Percentiles rank a stretch among this genome's conserved stretches.
Evolutionary conservation across 2,797 vertebrate genomes (phyloP).

Genomic region (Enteromius paludinosus): DNA sequence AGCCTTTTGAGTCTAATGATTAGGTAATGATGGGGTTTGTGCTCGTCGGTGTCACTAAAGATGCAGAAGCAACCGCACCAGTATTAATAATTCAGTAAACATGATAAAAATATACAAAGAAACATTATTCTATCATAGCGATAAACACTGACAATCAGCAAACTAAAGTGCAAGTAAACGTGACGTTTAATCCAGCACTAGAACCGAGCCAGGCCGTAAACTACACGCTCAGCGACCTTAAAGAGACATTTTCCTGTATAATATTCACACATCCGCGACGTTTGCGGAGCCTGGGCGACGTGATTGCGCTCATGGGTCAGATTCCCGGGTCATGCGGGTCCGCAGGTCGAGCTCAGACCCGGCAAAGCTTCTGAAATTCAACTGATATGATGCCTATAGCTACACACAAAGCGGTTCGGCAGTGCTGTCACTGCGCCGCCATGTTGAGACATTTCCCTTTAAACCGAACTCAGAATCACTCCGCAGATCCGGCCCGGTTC

Average conservation of each 20-base stretch:
- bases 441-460: constrained; percentile 89
- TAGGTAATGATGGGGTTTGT: background rate
- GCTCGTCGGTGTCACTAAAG: constrained; percentile 18
- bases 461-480: constrained; percentile 63
- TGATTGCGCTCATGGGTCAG: background rate
- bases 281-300: background rate
- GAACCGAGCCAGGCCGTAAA: constrained; percentile 41
- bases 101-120: too few relatives aligned
- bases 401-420: constrained; percentile 79
- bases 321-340: constrained; percentile 12
- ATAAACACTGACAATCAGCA: background rate
- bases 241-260: background rate
- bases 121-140: background rate
- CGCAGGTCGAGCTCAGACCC: background rate
- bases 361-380: background rate
- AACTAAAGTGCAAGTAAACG: constrained; percentile 2
- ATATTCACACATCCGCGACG: background rate
- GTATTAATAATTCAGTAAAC: background rate
- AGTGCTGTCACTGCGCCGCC: constrained; percentile 74
- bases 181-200: background rate
- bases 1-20: background rate
- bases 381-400: constrained; percentile 36
- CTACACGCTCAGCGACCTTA: background rate
- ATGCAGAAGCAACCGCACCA: background rate
- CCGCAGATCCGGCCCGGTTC: constrained; percentile 31